phyloP scores from a whole-genome alignment of 1,140 invertebrate species.

The Ooceraea biroi region DNA sequence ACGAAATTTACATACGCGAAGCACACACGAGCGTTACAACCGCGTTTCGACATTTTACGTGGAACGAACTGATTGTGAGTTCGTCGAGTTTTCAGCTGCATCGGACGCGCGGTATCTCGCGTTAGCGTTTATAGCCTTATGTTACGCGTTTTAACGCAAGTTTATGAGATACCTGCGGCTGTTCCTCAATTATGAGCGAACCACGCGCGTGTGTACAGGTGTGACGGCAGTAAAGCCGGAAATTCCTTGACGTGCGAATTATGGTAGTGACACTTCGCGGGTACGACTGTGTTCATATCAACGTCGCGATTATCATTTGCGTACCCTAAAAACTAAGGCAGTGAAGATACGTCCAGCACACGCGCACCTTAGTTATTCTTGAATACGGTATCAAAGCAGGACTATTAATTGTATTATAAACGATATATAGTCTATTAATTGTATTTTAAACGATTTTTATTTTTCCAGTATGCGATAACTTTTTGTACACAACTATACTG shows the following conservation, averaged over 20 bases:
- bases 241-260: background rate
- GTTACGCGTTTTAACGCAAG: slow-evolving; percentile 17
- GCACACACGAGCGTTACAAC: too few relatives aligned
- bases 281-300: background rate
- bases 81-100: background rate
- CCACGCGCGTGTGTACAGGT: slow-evolving; percentile 27
- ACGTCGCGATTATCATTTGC: background rate
- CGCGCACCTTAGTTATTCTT: background rate
- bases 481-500: background rate
- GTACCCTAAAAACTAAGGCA: background rate
- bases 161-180: slow-evolving; percentile 43
- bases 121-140: background rate
- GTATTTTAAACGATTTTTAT: background rate
- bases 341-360: too few relatives aligned
- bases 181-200: slow-evolving; percentile 30
- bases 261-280: background rate
- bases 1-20: too few relatives aligned
- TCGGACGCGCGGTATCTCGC: background rate
- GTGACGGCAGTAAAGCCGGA: slow-evolving; percentile 9
- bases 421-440: too few relatives aligned
- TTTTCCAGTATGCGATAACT: background rate
- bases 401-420: too few relatives aligned
- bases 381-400: too few relatives aligned
- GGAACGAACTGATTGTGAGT: background rate
- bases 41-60: background rate